Conservation (phyloP, 2,888 invertebrate species). For the Anoncus sp. region DNA sequence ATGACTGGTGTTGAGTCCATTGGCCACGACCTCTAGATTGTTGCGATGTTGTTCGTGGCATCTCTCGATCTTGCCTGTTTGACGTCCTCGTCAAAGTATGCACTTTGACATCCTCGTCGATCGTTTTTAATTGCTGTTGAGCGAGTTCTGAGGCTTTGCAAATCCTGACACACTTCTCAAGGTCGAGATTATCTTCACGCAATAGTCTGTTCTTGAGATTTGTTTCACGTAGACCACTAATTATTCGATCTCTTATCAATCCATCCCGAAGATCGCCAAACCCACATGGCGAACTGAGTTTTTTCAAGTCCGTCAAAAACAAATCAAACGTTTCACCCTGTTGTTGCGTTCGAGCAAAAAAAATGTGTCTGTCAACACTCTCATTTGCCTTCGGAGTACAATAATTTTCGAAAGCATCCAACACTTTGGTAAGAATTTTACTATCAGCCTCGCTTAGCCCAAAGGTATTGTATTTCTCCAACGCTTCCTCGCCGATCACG, state of each 20-base stretch:
- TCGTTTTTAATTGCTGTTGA: slow-evolving; percentile 56
- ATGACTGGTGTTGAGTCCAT: neutral
- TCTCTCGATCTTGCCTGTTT: neutral
- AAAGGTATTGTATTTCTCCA: slow-evolving; percentile 70
- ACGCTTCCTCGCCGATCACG: slow-evolving; percentile 68
- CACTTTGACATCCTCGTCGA: slow-evolving; percentile 29
- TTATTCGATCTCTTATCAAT: slow-evolving; percentile 66
- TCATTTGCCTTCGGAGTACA: slow-evolving; percentile 61
- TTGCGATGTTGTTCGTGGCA: slow-evolving; percentile 1
- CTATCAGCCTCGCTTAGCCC: slow-evolving; percentile 59
- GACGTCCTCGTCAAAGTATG: too few species aligned
- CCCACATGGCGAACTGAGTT: slow-evolving; percentile 61
- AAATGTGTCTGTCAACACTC: slow-evolving; percentile 67
- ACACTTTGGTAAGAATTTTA: slow-evolving; percentile 58
- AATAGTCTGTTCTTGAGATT: slow-evolving; percentile 64
- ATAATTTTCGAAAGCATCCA: slow-evolving; percentile 63
- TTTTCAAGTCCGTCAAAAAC: slow-evolving; percentile 68
- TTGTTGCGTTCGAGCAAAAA: slow-evolving; percentile 59
- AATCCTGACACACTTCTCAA: slow-evolving; percentile 63
- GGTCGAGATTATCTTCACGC: slow-evolving; percentile 60
- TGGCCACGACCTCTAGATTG: slow-evolving; percentile 1
- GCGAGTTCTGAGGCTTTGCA: slow-evolving; percentile 66
- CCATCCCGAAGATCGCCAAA: slow-evolving; percentile 65
- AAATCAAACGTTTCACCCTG: slow-evolving; percentile 62
- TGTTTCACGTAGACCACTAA: slow-evolving; percentile 64